phyloP scores from a whole-genome alignment of 2,888 invertebrate genomes.

The Drosophila merina region DNA sequence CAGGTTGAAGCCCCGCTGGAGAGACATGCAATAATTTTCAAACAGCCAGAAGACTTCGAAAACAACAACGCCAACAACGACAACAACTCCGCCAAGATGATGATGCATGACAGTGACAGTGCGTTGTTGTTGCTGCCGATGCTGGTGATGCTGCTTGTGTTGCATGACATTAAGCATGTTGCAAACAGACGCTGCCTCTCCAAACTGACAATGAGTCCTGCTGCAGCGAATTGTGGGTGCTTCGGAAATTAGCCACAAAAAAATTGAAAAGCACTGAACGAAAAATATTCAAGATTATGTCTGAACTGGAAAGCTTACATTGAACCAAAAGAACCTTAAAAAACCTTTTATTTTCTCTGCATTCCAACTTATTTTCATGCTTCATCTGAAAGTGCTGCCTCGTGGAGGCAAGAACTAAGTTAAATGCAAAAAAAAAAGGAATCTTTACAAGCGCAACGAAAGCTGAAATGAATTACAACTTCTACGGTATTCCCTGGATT shows the following conservation, averaged over 20 bases:
- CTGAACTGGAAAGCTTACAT: too few relatives aligned
- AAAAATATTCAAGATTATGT: not conserved
- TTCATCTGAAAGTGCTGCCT: constrained; percentile 58
- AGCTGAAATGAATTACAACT: constrained; percentile 76
- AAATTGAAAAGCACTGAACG: not conserved
- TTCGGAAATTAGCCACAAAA: constrained; percentile 76
- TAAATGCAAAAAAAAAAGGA: constrained; percentile 15
- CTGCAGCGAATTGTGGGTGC: constrained; percentile 81
- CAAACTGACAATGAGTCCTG: constrained; percentile 47
- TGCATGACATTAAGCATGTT: constrained; percentile 82
- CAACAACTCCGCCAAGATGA: constrained; percentile 64
- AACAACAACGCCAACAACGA: constrained; percentile 19
- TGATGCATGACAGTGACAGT: constrained; percentile 80
- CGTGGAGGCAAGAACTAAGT: constrained; percentile 25
- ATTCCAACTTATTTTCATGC: constrained; percentile 78
- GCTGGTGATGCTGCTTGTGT: constrained; percentile 60
- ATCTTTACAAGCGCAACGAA: constrained; percentile 79
- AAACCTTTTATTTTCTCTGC: constrained; percentile 29
- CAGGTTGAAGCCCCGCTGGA: constrained; percentile 44
- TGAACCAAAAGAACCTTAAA: too few relatives aligned
- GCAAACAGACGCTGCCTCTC: constrained; percentile 70
- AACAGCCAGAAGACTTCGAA: constrained; percentile 60
- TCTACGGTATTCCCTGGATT: constrained; percentile 36
- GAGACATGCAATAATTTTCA: constrained; percentile 80
- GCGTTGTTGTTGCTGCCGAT: constrained; percentile 58